These are phyloP conservation scores for Cataglyphis albicans DNA, from an alignment of 2,888 invertebrate genomes.

Conservation along the genomic window DNA sequence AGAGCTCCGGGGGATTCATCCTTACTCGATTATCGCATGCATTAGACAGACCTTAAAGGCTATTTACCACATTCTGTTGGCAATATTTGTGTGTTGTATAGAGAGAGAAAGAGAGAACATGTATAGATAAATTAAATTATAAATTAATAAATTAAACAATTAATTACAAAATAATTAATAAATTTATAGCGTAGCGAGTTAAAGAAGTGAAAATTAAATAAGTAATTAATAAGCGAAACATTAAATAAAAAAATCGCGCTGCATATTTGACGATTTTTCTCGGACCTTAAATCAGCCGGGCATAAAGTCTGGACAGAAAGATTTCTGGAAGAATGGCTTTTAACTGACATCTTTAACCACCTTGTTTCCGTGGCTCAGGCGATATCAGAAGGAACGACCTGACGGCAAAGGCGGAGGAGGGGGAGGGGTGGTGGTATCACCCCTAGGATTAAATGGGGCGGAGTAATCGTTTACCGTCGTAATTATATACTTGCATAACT, in stretches of 20 bases:
- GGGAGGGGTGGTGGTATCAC: slow-evolving; percentile 45
- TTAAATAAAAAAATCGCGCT: neutral
- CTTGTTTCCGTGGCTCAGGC: slow-evolving; percentile 24
- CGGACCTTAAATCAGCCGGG: neutral
- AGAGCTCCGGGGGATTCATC: slow-evolving; percentile 32
- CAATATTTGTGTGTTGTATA: neutral
- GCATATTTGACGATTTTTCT: neutral
- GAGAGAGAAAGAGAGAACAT: neutral
- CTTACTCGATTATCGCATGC: slow-evolving; percentile 16
- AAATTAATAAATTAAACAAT: neutral
- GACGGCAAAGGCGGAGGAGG: slow-evolving; percentile 20
- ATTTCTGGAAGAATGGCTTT: slow-evolving; percentile 9
- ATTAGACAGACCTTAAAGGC: slow-evolving; percentile 6
- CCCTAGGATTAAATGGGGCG: slow-evolving; percentile 69
- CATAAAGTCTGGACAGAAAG: slow-evolving; percentile 38
- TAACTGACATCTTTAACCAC: slow-evolving; percentile 27
- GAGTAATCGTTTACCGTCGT: slow-evolving; percentile 65
- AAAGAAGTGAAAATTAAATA: neutral
- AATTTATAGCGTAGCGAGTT: neutral
- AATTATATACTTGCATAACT: slow-evolving; percentile 66
- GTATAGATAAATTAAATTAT: neutral
- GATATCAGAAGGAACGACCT: slow-evolving; percentile 64
- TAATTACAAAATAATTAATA: neutral
- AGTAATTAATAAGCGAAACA: neutral
- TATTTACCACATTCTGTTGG: neutral